Percentiles rank a stretch among this genome's conserved stretches.
These are phyloP conservation scores for Macropis europaea DNA, from an alignment of 2,888 invertebrate genomes.

Conservation along the genomic window DNA sequence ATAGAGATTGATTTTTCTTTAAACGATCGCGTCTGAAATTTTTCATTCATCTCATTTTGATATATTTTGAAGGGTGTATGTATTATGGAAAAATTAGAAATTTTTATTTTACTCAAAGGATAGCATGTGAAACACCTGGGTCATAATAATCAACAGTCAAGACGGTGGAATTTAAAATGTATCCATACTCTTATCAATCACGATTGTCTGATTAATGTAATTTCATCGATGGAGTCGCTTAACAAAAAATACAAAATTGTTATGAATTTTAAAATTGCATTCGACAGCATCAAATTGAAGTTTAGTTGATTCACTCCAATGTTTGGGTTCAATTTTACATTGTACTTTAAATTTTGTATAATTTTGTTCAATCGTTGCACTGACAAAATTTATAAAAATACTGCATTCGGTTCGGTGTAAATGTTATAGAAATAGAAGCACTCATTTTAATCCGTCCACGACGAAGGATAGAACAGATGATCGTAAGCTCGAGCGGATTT, in stretches of 20 bases:
- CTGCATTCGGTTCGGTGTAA: not conserved
- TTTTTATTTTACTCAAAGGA: not conserved
- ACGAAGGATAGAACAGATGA: not conserved
- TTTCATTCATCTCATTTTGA: not conserved
- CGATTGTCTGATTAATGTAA: slow-evolving; percentile 52
- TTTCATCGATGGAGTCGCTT: slow-evolving; percentile 30
- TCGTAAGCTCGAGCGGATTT: not conserved
- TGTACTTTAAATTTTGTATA: not conserved
- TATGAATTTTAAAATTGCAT: not conserved
- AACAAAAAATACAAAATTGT: not conserved
- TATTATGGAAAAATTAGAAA: not conserved
- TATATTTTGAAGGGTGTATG: not conserved
- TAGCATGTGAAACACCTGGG: not conserved
- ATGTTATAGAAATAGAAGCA: slow-evolving; percentile 9
- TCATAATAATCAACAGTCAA: slow-evolving; percentile 17
- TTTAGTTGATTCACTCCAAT: too few relatives aligned
- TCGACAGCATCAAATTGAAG: too few relatives aligned
- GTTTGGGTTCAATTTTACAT: too few relatives aligned
- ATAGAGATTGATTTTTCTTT: not conserved
- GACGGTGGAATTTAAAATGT: slow-evolving; percentile 25
- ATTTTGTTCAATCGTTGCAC: too few relatives aligned
- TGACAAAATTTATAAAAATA: slow-evolving; percentile 7
- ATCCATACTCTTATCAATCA: slow-evolving; percentile 51
- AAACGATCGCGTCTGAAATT: not conserved
- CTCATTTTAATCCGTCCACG: slow-evolving; percentile 3